Evolutionary conservation across 2,888 invertebrate genomes (phyloP).

Genomic region (Drosophila hamatofila): DNA sequence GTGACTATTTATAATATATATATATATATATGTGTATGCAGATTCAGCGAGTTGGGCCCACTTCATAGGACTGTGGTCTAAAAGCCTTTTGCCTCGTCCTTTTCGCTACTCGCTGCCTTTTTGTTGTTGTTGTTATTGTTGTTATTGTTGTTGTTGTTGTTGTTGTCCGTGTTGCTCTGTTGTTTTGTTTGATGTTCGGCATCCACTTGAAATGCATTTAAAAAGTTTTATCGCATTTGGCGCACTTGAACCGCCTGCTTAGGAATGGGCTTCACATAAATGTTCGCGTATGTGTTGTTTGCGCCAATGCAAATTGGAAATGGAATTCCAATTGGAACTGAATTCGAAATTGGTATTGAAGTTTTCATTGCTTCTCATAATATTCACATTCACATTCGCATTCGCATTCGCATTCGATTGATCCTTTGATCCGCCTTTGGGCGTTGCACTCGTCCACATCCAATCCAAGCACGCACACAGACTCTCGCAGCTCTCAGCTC

Average conservation of each 20-base stretch:
- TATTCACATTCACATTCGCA: constrained; percentile 3
- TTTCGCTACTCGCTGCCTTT: constrained; percentile 45
- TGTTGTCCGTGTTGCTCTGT: constrained; percentile 7
- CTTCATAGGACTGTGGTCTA: constrained; percentile 69
- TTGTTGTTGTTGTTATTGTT: constrained; percentile 6
- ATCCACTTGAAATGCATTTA: constrained; percentile 75
- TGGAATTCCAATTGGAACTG: constrained; percentile 7
- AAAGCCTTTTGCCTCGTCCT: constrained; percentile 68
- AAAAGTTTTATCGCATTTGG: constrained; percentile 47
- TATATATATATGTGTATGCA: constrained; percentile 21
- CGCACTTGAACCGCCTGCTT: constrained; percentile 25
- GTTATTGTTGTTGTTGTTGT: neutral
- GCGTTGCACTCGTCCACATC: constrained; percentile 10
- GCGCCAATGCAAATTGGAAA: constrained; percentile 45
- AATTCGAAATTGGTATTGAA: constrained; percentile 5
- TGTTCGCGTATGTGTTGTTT: constrained; percentile 18
- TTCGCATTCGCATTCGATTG: constrained; percentile 43
- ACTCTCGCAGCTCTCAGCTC: neutral
- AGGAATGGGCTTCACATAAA: constrained; percentile 1
- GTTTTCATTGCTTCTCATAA: constrained; percentile 23
- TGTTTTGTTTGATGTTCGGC: constrained; percentile 72
- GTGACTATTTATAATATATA: constrained; percentile 60
- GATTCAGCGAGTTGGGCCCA: constrained; percentile 46
- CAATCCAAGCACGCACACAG: constrained; percentile 3
- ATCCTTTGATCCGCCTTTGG: constrained; percentile 54